Evolutionary conservation across 2,797 vertebrate genomes (phyloP).

Genomic region (Arnoldichthys spilopterus): DNA sequence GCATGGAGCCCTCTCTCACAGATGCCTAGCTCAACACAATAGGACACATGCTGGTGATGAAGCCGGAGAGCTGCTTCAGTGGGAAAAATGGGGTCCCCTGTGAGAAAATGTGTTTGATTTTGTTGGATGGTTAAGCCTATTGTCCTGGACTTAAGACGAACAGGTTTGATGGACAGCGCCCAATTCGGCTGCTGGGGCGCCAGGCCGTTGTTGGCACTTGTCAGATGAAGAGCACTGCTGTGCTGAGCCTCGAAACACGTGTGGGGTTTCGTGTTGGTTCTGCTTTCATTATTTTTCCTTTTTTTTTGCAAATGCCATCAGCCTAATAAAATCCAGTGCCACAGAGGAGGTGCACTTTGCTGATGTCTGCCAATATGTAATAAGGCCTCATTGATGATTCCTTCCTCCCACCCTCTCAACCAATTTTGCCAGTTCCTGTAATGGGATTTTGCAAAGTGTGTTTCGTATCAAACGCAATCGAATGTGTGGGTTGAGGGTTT

Average conservation of each 20-base stretch:
- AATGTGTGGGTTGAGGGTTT: constrained; percentile 35
- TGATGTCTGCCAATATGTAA: constrained; percentile 33
- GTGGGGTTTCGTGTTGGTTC: constrained; percentile 40
- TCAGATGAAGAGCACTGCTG: constrained; percentile 29
- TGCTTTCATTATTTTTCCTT: constrained; percentile 6
- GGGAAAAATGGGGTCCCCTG: constrained; percentile 39
- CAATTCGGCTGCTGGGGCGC: constrained; percentile 22
- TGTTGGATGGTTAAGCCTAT: constrained; percentile 47
- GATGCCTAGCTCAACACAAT: constrained; percentile 28
- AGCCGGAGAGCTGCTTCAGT: constrained; percentile 11
- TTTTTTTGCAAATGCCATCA: constrained; percentile 7
- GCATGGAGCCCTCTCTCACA: constrained; percentile 18
- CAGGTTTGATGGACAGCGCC: constrained; percentile 41
- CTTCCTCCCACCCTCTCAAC: neutral
- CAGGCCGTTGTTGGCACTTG: constrained; percentile 41
- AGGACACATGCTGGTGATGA: constrained; percentile 5
- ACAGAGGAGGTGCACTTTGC: constrained; percentile 24
- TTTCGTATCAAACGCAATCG: constrained; percentile 35
- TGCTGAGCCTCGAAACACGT: constrained; percentile 10
- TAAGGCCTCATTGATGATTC: constrained; percentile 24
- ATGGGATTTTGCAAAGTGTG: constrained; percentile 38
- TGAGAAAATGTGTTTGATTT: constrained; percentile 55
- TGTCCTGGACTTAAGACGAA: constrained; percentile 46
- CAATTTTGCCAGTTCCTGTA: constrained; percentile 40
- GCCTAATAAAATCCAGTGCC: constrained; percentile 25